Base-by-base conservation (phyloP, 2,113 vertebrate genomes). In the Hirundichthys speculiger region DNA sequence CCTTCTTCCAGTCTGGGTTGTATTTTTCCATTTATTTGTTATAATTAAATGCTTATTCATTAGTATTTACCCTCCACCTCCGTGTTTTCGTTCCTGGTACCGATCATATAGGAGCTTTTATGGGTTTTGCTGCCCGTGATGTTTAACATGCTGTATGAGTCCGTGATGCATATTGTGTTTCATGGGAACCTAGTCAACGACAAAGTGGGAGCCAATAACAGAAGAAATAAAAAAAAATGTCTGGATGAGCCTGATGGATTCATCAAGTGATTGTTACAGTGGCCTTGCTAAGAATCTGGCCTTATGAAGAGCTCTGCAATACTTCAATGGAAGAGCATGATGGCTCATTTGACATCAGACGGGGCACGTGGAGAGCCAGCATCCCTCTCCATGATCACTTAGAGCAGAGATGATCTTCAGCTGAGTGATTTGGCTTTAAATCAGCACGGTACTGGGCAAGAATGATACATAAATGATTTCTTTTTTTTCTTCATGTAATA, bases 261-360 rank as follows among this genome's bases (percentile, higher is more conserved):
- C 22, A 64, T 13, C 43, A 9, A 76, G 78, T 80, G 81, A 87
- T 86, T 83, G 76, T 71, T 86, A 75, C 42, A 52, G 55, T 55
- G 84, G 76, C 83, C 84, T 82, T 51, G 80, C 72, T 50, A 24
- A 64, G 67, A 71, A 73, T 63, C 52, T 46, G 30, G 5, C 71
- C 67, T 63, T 25, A 57, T 72, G 46, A 74, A 77, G 75, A 73
- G 71, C 65, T 25, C 24, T 0, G 46, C 42, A 50, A 81, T 75
- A 54, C 80, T 85, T 85, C 78, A 84, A 18, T 62, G 69, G 70
- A 13, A 80, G 78, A 63, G 70, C 60, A 75, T 19, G 59, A 69
- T 59, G 56, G 76, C 76, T 86, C 66, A 73, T 89, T 86, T 79
- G 53, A 80, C 83, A 84, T 51, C 69, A 60, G 73, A 43, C 52